Evolutionary conservation across 2,113 vertebrate species (phyloP).

Genomic region (Dasyurus viverrinus): DNA sequence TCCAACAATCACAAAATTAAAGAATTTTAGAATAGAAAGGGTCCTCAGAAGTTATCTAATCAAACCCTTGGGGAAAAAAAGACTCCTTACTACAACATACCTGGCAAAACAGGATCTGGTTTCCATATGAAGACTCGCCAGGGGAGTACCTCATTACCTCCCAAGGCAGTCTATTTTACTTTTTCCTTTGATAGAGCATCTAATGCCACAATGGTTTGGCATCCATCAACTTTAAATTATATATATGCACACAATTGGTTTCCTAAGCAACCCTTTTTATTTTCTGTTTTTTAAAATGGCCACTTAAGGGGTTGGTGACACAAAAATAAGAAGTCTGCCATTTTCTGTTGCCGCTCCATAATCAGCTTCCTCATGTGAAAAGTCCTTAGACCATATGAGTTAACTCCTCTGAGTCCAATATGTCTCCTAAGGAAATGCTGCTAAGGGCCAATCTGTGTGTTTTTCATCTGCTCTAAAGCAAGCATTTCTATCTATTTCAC

Average conservation of each 20-base stretch:
- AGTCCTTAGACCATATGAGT: neutral
- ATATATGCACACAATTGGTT: too few species aligned
- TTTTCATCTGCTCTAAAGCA: neutral
- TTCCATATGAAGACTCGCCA: neutral
- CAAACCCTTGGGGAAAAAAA: neutral
- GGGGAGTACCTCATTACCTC: too few species aligned
- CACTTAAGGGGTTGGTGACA: neutral
- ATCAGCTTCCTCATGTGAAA: neutral
- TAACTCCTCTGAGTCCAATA: neutral
- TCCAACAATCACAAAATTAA: neutral
- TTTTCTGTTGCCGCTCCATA: neutral
- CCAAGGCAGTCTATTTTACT: neutral
- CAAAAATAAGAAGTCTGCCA: neutral
- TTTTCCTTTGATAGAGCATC: neutral
- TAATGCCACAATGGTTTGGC: neutral
- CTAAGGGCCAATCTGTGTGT: neutral
- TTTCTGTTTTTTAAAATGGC: too few species aligned
- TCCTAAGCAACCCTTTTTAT: too few species aligned
- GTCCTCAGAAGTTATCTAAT: neutral
- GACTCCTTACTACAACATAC: neutral
- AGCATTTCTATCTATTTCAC: neutral
- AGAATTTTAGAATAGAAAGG: neutral
- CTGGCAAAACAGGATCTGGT: neutral
- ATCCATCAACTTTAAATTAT: neutral
- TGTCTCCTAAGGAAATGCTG: neutral